Base-by-base conservation (phyloP, 2,888 invertebrate genomes). In the Cantharis rustica region DNA sequence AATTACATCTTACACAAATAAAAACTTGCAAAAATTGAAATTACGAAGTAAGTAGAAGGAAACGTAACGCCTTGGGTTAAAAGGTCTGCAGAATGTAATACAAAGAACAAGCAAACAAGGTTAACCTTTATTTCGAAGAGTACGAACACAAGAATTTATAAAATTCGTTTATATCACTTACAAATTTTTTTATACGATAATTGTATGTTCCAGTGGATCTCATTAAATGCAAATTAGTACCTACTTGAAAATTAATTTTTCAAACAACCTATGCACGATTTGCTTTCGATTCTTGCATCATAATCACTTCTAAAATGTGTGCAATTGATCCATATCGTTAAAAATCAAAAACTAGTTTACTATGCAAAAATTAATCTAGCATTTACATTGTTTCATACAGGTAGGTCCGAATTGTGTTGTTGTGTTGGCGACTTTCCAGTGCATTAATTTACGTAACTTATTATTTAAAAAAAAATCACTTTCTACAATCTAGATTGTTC, bases 351-450 rank as follows among this genome's bases (percentile, higher is more conserved):
- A 66, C 64, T 66, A 10, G 64, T 66, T 66, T 23, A n/a, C n/a
- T 47, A 66, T 66, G 64, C 64, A 66, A 66, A 66, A 20, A n/a
- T 47, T 66, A 66, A 66, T 66, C 64, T 66, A 66, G 23, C 20
- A 23, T 17, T 66, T 66, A 66, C 64, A 66, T 66, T 66, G 64
- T 66, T 66, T 66, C 23, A 7, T 66, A 20, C 64, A 66, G 64
- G 64, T 66, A 66, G 64, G 64, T 66, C 64, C 64, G 23, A 66
- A 66, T 66, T 20, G 64, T 66, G 23, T 66, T 66, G 20, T 66
- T 66, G 64, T 66, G 64, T 66, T 66, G 64, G 64, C 64, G 64
- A 66, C 64, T 66, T 66, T 66, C 64, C 64, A 66, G 64, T 66
- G 64, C 64, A 66, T 66, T 66, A 66, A 66, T 66, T 66, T 66